These are phyloP conservation scores for Sebastes vulpes DNA, from an alignment of 2,797 vertebrate genomes.

Conservation along the genomic window DNA sequence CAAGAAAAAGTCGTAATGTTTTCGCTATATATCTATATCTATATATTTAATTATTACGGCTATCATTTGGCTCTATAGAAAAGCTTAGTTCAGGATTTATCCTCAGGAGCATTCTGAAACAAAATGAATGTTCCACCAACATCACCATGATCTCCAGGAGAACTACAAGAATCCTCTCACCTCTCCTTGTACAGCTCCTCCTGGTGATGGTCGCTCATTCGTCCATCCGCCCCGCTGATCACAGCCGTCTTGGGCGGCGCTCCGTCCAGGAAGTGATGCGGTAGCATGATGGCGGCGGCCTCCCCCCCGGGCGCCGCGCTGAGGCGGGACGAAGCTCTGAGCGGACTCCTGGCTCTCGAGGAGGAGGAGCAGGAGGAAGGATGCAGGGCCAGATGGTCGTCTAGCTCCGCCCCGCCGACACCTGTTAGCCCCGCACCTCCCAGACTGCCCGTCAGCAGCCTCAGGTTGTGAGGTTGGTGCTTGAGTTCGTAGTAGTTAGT, in stretches of 20 bases:
- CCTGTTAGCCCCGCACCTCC: conserved; percentile 47
- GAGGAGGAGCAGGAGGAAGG: conserved; percentile 50
- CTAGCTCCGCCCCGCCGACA: conserved; percentile 47
- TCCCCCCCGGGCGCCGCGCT: conserved; percentile 61
- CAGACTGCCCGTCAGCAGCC: conserved; percentile 63
- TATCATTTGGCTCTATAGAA: neutral
- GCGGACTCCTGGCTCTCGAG: conserved; percentile 77
- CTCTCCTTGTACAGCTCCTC: conserved; percentile 95
- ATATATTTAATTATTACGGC: neutral
- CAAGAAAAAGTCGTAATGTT: neutral
- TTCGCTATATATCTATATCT: neutral
- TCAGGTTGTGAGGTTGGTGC: conserved; percentile 87
- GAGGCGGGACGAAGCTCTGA: conserved; percentile 63
- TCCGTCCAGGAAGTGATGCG: conserved; percentile 81
- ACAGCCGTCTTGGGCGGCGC: conserved; percentile 77
- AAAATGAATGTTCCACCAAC: neutral
- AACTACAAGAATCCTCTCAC: conserved; percentile 66
- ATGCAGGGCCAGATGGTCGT: conserved; percentile 69
- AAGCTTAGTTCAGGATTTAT: neutral
- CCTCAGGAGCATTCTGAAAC: neutral
- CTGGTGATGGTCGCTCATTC: conserved; percentile 86
- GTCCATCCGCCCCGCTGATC: conserved; percentile 83
- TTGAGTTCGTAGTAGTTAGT: conserved; percentile 94
- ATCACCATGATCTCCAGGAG: neutral
- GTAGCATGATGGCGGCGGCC: conserved; percentile 67